A percentile compares a stretch with the other conserved stretches of the same genome.
These are phyloP conservation scores for Lasioglossum oenotherae DNA, from an alignment of 2,888 invertebrate species.

Conservation along the genomic window DNA sequence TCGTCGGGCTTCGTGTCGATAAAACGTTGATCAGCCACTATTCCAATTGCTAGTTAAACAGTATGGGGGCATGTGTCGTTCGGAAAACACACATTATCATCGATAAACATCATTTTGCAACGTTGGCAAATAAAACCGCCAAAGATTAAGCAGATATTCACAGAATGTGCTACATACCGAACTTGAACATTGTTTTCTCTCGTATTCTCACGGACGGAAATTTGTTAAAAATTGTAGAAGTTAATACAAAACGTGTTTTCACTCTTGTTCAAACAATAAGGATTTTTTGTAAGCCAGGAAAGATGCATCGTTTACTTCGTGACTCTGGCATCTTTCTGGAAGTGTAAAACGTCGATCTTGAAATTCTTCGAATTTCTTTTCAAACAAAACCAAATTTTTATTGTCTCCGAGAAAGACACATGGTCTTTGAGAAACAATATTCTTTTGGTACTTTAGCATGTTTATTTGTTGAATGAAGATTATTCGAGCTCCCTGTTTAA, in stretches of 20 bases:
- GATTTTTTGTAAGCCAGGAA: neutral
- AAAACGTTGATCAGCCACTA: conserved; percentile 6
- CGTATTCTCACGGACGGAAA: neutral
- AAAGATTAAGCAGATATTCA: neutral
- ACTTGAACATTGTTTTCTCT: neutral
- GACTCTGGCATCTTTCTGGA: neutral
- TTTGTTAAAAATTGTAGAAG: neutral
- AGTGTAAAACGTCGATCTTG: neutral
- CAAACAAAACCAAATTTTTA: neutral
- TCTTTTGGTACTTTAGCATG: neutral
- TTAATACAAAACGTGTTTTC: neutral
- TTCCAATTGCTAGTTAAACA: neutral
- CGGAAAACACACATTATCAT: neutral
- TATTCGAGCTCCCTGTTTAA: neutral
- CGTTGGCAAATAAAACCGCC: neutral
- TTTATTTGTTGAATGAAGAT: neutral
- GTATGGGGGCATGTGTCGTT: neutral
- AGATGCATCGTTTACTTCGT: neutral
- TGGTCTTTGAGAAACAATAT: neutral
- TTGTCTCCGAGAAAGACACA: neutral
- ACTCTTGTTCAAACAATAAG: neutral
- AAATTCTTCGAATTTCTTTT: neutral
- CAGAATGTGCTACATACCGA: neutral
- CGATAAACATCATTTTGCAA: neutral
- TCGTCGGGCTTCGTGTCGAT: neutral